Percentiles rank a stretch among this genome's conserved stretches.
phyloP scores from a whole-genome alignment of 2,113 vertebrate species.

The Dolichallabes microphthalmus region DNA sequence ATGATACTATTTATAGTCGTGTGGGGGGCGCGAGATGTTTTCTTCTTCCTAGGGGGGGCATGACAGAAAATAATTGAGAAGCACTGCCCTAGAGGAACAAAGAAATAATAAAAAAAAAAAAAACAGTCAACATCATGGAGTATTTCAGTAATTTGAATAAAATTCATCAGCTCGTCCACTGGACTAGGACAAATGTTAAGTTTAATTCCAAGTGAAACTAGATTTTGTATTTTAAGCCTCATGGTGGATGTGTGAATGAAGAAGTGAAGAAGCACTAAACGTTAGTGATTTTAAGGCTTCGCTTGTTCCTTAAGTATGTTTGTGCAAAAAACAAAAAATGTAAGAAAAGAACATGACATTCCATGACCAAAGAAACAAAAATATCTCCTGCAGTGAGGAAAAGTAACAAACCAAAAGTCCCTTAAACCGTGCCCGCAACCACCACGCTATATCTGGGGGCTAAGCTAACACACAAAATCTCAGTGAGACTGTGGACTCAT shows the following conservation, averaged over 20 bases:
- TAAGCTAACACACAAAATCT: neutral
- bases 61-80: too few relatives aligned
- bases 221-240: neutral
- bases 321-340: neutral
- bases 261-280: neutral
- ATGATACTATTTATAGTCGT: too few relatives aligned
- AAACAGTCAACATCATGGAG: neutral
- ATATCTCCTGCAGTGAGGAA: neutral
- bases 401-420: neutral
- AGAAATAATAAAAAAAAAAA: neutral
- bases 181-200: neutral
- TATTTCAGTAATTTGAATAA: neutral
- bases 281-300: neutral
- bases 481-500: neutral
- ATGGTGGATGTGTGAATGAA: neutral
- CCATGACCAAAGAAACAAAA: neutral
- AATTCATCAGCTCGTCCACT: neutral
- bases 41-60: too few relatives aligned
- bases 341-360: neutral
- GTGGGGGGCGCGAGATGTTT: too few relatives aligned
- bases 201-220: too few relatives aligned
- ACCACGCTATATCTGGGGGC: too few relatives aligned
- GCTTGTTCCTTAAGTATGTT: neutral
- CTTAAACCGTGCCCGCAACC: neutral
- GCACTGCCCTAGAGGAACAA: neutral